Evolutionary conservation across 2,888 invertebrate species (phyloP).

Genomic region (Cecidostiba fungosa): DNA sequence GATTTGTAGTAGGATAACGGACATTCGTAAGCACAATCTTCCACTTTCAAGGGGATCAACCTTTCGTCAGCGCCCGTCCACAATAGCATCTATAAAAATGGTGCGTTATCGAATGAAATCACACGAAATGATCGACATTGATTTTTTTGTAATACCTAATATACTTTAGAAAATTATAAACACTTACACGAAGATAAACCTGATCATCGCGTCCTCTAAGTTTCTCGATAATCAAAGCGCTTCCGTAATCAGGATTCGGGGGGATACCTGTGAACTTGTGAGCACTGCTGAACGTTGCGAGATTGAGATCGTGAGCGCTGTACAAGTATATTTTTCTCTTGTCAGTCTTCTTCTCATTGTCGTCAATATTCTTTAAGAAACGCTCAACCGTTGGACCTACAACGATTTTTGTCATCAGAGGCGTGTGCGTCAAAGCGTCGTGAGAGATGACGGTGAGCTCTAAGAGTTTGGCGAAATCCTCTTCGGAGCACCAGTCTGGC

Average conservation of each 20-base stretch:
- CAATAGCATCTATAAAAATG: constrained; percentile 10
- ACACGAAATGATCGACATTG: background rate
- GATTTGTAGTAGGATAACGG: background rate
- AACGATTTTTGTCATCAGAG: constrained; percentile 62
- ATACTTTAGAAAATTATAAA: background rate
- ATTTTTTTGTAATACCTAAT: background rate
- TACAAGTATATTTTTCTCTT: constrained; percentile 50
- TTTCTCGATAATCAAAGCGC: constrained; percentile 43
- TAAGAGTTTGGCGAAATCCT: constrained; percentile 60
- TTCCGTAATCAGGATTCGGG: constrained; percentile 42
- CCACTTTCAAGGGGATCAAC: constrained; percentile 16
- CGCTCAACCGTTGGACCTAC: constrained; percentile 63
- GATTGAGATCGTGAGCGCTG: constrained; percentile 45
- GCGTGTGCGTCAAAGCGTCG: constrained; percentile 62
- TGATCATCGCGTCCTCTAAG: constrained; percentile 12
- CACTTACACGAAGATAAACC: constrained; percentile 47
- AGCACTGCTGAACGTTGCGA: constrained; percentile 18
- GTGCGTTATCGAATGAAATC: background rate
- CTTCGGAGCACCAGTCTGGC: constrained; percentile 68
- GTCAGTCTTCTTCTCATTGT: background rate
- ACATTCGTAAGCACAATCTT: constrained; percentile 7
- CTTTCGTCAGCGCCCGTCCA: constrained; percentile 27
- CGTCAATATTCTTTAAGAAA: constrained; percentile 43
- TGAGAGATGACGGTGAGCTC: constrained; percentile 60
- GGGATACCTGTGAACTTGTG: constrained; percentile 13